Evolutionary conservation across 1,140 invertebrate species (phyloP).

Genomic region (Drosophila miranda): DNA sequence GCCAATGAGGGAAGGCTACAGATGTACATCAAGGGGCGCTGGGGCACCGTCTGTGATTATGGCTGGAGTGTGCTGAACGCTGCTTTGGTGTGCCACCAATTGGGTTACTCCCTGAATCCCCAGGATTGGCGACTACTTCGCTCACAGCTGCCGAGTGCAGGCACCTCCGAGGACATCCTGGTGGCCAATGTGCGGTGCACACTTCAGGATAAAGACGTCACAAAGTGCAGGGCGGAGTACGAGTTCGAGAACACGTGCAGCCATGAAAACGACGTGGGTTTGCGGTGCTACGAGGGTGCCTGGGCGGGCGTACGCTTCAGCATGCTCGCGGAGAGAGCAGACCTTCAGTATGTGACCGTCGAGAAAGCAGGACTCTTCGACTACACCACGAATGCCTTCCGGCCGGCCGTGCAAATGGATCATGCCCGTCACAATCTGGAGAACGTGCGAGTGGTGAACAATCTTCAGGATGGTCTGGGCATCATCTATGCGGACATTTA

Average conservation of each 20-base stretch:
- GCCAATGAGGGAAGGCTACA: slow-evolving; percentile 91
- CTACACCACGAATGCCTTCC: slow-evolving; percentile 94
- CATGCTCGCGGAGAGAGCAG: slow-evolving; percentile 92
- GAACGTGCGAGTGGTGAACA: slow-evolving; percentile 90
- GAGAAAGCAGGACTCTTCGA: slow-evolving; percentile 97
- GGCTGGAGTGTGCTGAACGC: slow-evolving; percentile 97
- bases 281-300: slow-evolving; percentile 93
- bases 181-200: slow-evolving; percentile 95
- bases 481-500: slow-evolving; percentile 95
- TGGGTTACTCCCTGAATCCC: slow-evolving; percentile 96
- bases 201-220: slow-evolving; percentile 95
- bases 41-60: slow-evolving; percentile 99
- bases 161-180: slow-evolving; percentile 89
- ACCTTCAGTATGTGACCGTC: slow-evolving; percentile 93
- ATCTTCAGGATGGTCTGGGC: slow-evolving; percentile 93
- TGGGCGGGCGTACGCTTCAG: slow-evolving; percentile 97
- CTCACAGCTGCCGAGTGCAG: slow-evolving; percentile 90
- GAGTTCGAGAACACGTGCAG: slow-evolving; percentile 95
- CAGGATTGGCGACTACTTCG: slow-evolving; percentile 94
- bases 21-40: slow-evolving; percentile 90
- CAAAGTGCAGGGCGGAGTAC: slow-evolving; percentile 91
- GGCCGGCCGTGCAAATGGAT: slow-evolving; percentile 97
- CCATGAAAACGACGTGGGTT: slow-evolving; percentile 93
- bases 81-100: slow-evolving; percentile 96
- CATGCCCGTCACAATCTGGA: slow-evolving; percentile 96